Evolutionary conservation across 1,140 invertebrate species (phyloP), one percentile per base, ranked within the genome.

Genomic region (Panonychus citri): DNA sequence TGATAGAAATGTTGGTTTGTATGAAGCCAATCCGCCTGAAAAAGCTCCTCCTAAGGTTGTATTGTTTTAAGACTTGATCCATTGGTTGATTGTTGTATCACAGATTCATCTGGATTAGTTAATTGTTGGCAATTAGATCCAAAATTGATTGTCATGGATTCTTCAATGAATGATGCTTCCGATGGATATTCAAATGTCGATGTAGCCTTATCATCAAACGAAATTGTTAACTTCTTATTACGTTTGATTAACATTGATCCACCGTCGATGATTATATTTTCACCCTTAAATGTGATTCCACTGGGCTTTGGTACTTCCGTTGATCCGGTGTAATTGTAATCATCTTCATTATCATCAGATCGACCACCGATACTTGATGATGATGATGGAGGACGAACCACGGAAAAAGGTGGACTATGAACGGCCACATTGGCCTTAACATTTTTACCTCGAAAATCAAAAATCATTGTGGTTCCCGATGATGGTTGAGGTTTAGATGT

Each of bases 211-310:
- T 87, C 83, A 65, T 85, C 80, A 69, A 88, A 87, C 60, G 81
- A 79, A 65, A 88, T 82, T 66, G 78, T 81, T 66, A 85, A 71
- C 82, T 79, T 78, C 66, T 74, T 74, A 68, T 77, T 77, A 59
- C 73, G 71, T 55, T 78, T 78, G 59, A 77, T 77, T 53, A 85
- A 73, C 70, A 80, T 81, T 65, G 80, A 82, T 66, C 78, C 78
- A 43, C 83, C 83, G 69, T 87, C 85, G 70, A 88, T 86, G 65
- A 88, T 78, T 61, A 89, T 74, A 69, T 87, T 88, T 67, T 82
- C 84, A 68, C 86, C 86, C 68, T 80, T 77, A 70, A 90, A 88
- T 57, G 77, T 74, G 54, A 88, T 81, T 68, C 80, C 77, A 70
- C 81, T 85, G 3, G 61, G 61, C 49, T 58, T 30, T 39, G 63